Base-by-base conservation (phyloP, 2,113 vertebrate genomes). In the Prionailurus bengalensis region DNA sequence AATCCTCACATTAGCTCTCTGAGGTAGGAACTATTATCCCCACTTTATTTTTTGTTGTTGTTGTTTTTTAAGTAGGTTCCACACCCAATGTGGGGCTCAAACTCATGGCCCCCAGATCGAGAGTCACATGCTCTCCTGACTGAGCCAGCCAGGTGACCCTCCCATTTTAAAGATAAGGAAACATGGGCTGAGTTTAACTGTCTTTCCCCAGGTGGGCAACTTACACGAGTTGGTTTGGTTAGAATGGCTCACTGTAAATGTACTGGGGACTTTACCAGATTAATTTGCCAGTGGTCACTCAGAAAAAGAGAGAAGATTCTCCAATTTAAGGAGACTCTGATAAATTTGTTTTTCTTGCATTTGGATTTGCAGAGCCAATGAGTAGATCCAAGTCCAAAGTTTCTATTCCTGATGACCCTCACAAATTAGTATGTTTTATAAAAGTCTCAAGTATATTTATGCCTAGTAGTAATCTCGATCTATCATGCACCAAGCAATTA, bases 151-250 rank as follows among this genome's bases (percentile, higher is more conserved):
- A 78, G 27, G 27, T 2, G 7, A 7, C 42, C 74, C 42, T n/a
- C 13, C 16, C 79, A 45, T 66, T 83, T 87, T 51, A 91, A 83
- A 92, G 84, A 94, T 68, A 73, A 86, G 36, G 87, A 89, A 78
- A 92, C 58, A 48, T 1, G 31, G 55, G 55, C 8, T 61, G 53
- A 80, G n/a, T 74, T 92, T n/a, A 83, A 70, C 51, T 86, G 61
- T 19, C 55, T 92, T 73, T 25, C 21, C 4, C 15, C 39, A 53
- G n/a, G 33, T n/a, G 29, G 58, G 58, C 45, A 45, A 85, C 66
- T 74, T 63, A 16, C 7, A 66, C 36, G 92, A 74, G 19, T 39
- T 81, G 53, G 17, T 74, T 96, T 88, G 78, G 27, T 79, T 33
- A 61, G 16, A 88, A 39, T 84, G 27, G 14, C 14, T 93, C 76